Base-by-base conservation (phyloP, 2,888 invertebrate species). In the Altica lythri region DNA sequence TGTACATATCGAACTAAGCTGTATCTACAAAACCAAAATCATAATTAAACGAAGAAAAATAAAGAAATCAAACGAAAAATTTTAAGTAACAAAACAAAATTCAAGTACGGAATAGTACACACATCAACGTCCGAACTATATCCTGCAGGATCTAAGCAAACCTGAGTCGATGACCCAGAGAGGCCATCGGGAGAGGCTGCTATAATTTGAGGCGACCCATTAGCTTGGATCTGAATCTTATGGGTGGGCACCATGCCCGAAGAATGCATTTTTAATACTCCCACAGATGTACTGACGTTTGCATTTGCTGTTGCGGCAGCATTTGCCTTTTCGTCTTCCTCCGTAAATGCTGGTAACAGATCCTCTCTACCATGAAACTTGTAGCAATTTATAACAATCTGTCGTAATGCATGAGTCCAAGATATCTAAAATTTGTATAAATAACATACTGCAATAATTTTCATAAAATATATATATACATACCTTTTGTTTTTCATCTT, bases 371-470 rank as follows among this genome's bases (percentile, higher is more conserved):
- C 95, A 77, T 97, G 96, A 80, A 92, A 96, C 80, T 95, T 95
- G 82, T 97, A 97, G 79, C 97, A 97, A 79, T 96, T 96, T 72
- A 95, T 91, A 57, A 97, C 96, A 67, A 97, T 96, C 79, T 95
- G 95, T 42, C 96, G 84, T 66, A 97, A 80, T 19, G 96, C 96
- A 77, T 96, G 95, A 17, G 96, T 97, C 96, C 97, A 97, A 49
- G 95, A 95, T 76, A 96, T 95, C 95, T 95, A 42, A 76, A 75
- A n/a, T n/a, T n/a, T n/a, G n/a, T n/a, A n/a, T 64, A 34, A 57
- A 54, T 49, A 32, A 35, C 16, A 57, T 16, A 34, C 10, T 12
- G 3, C 10, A 16, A 13, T 34, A n/a, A 38, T 37, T n/a, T n/a
- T n/a, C n/a, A n/a, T 2, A 30, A 18, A 32, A 17, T 8, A 18